Conservation (phyloP, 2,888 invertebrate species). For the Agonopterix alstromeriana region DNA sequence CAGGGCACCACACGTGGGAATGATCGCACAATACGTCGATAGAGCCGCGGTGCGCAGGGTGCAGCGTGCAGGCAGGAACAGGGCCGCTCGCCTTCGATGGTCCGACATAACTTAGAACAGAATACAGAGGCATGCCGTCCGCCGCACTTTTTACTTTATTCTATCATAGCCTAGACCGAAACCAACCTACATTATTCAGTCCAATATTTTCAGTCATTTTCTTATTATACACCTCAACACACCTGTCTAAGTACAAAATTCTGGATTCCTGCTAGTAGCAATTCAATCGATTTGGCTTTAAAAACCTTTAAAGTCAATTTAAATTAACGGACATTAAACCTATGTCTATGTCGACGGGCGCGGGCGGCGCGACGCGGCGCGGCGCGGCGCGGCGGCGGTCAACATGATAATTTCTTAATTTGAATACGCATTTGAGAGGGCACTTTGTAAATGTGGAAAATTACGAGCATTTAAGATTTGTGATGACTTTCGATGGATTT, state of each 20-base stretch:
- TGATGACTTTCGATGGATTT: slow-evolving; percentile 28
- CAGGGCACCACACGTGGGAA: slow-evolving; percentile 15
- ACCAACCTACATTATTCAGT: slow-evolving; percentile 73
- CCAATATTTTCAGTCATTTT: slow-evolving; percentile 73
- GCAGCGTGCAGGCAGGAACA: background rate
- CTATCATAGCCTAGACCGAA: slow-evolving; percentile 69
- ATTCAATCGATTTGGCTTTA: slow-evolving; percentile 10
- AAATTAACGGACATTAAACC: background rate
- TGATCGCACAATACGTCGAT: slow-evolving; percentile 7
- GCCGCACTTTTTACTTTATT: slow-evolving; percentile 63
- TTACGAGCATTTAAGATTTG: slow-evolving; percentile 36
- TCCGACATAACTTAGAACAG: slow-evolving; percentile 27
- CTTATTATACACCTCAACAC: slow-evolving; percentile 66
- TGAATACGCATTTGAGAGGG: slow-evolving; percentile 30
- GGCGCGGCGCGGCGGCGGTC: slow-evolving; percentile 15
- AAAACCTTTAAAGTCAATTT: background rate
- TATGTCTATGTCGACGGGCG: background rate
- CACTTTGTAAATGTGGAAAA: slow-evolving; percentile 36
- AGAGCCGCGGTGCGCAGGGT: background rate
- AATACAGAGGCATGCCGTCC: slow-evolving; percentile 64
- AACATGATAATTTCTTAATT: slow-evolving; percentile 38
- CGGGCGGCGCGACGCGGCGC: background rate
- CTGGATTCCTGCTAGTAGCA: slow-evolving; percentile 38
- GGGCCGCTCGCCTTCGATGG: slow-evolving; percentile 30
- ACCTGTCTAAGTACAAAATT: slow-evolving; percentile 65